Conservation (phyloP, 2,113 vertebrate genomes). For the Alethe castanea region DNA sequence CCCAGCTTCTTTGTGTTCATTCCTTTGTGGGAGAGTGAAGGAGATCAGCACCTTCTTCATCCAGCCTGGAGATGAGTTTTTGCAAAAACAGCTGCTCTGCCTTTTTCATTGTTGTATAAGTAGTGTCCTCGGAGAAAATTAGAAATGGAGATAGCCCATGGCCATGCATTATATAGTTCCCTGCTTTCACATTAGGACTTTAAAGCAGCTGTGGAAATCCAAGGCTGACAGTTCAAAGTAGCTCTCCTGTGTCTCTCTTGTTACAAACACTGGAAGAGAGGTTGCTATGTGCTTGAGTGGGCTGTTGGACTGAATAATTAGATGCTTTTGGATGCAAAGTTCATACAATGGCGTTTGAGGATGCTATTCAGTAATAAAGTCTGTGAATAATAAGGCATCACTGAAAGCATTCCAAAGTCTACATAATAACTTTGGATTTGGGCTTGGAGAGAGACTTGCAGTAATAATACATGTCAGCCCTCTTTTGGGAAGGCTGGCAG, state of each 20-base stretch:
- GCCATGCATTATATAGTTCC: neutral
- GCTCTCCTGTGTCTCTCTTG: neutral
- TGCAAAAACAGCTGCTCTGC: neutral
- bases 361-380: conserved; percentile 11
- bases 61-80: neutral
- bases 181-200: neutral
- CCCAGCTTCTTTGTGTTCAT: neutral
- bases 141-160: neutral
- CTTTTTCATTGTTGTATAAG: neutral
- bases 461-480: neutral
- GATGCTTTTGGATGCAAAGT: neutral
- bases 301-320: neutral
- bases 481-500: neutral
- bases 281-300: neutral
- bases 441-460: neutral
- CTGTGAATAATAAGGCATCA: neutral
- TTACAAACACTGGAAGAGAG: neutral
- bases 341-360: neutral
- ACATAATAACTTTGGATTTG: neutral
- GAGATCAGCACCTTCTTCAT: neutral
- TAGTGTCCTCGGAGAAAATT: neutral
- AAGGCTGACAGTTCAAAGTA: neutral
- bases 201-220: neutral
- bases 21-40: accelerated
- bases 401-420: neutral